Evolutionary conservation across 2,888 invertebrate genomes (phyloP), one percentile per base, ranked within the genome.

Genomic region (Platycheirus albimanus): DNA sequence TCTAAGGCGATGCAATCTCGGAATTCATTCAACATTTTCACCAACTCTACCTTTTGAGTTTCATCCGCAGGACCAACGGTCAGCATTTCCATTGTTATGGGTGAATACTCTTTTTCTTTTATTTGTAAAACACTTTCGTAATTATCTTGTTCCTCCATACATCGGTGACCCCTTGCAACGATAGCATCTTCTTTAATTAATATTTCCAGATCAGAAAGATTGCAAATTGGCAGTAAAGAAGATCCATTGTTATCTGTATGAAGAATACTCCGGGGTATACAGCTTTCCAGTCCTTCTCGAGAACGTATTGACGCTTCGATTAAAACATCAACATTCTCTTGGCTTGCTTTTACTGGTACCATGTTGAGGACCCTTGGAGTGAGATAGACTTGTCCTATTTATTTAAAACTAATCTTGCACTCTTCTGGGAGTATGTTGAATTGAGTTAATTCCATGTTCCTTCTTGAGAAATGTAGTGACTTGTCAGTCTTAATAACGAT

Each of bases 201-300:
- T 1, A 58, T 58, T 1, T 38, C 38, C 2, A 41, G 38, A 24
- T 58, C 41, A 0, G 58, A 41, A 8, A 58, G 24, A 41, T 58
- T 58, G 5, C 41, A 58, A 20, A 58, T 15, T 24, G 56, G 20
- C 8, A 41, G 3, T 0, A 19, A 41, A 3, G 56, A 38, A 6
- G 20, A 13, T 41, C 33, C 33, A 7, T 52, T 52, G 8, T 15
- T 15, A 19, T 52, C 33, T 24, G 15, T 11, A 17, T 33, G 52
- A 15, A 52, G 15, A 17, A 58, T 24, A 7, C 19, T 20, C 4
- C 30, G 13, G 0, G 56, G 15, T 41, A 58, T 8, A 38, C 41
- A 58, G 4, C 56, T 58, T 41, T 58, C 56, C 1, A 1, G 1
- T 20, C 56, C 24, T 20, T 58, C 56, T n/a, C 11, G 56, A n/a